A percentile compares a stretch with the other conserved stretches of the same genome.
Evolutionary conservation across 2,888 invertebrate genomes (phyloP).

Genomic region (Pocota personata): DNA sequence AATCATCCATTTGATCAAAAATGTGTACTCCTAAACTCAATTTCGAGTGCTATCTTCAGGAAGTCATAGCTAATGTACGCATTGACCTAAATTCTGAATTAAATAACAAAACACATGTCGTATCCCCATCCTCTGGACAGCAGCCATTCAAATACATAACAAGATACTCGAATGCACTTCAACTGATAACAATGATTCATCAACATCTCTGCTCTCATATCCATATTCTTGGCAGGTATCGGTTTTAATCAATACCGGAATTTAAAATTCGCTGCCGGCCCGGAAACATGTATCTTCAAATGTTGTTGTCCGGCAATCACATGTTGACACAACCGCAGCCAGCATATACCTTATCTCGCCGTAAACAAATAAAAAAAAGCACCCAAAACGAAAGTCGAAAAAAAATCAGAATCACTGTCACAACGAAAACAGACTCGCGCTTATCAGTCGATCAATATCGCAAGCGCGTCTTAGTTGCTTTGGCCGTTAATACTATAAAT

Average conservation of each 20-base stretch:
- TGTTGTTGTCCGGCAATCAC: constrained; percentile 11
- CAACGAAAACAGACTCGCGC: constrained; percentile 29
- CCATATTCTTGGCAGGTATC: neutral
- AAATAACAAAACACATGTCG: neutral
- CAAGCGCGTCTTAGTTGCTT: constrained; percentile 29
- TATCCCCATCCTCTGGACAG: neutral
- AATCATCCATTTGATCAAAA: constrained; percentile 42
- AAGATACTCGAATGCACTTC: constrained; percentile 6
- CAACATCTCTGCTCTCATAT: neutral
- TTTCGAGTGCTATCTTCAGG: constrained; percentile 1
- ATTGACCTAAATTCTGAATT: constrained; percentile 15
- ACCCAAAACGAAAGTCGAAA: constrained; percentile 10
- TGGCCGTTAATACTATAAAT: constrained; percentile 55
- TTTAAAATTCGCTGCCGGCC: neutral
- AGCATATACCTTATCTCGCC: constrained; percentile 29
- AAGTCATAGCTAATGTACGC: neutral
- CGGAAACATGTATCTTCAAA: constrained; percentile 7
- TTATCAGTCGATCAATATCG: constrained; percentile 60
- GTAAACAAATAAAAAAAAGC: constrained; percentile 26
- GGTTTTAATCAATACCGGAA: constrained; percentile 9
- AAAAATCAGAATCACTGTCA: constrained; percentile 12
- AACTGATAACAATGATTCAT: constrained; percentile 15
- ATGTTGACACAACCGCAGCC: constrained; percentile 24
- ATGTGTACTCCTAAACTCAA: neutral
- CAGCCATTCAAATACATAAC: neutral